These are phyloP conservation scores for Drosophila paramelanica DNA, from an alignment of 2,888 invertebrate genomes.

Conservation along the genomic window DNA sequence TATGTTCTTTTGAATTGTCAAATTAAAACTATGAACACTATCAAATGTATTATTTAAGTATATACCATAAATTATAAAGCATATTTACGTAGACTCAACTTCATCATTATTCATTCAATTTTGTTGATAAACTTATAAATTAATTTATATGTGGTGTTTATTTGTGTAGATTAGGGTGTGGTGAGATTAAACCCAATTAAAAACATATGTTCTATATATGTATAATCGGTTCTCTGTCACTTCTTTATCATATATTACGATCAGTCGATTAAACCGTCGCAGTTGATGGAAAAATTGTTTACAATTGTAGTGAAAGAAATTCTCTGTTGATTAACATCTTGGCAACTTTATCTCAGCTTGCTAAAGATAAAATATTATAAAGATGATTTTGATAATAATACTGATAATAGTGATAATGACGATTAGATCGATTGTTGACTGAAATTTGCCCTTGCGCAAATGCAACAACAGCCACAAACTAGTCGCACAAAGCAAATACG, in stretches of 20 bases:
- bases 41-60: no score
- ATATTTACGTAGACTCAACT: no score
- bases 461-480: not conserved
- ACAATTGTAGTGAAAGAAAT: not conserved
- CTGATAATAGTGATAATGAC: not conserved
- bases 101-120: no score
- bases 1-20: no score
- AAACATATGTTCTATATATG: not conserved
- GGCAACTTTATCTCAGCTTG: not conserved
- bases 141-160: not conserved
- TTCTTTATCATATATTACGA: no score
- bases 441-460: constrained; percentile 17
- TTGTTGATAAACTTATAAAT: no score
- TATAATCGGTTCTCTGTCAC: no score
- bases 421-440: constrained; percentile 1
- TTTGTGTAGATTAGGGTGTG: not conserved
- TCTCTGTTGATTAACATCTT: no score
- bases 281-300: no score
- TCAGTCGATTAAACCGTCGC: no score
- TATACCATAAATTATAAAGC: no score
- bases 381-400: not conserved
- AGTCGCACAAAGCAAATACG: constrained; percentile 1
- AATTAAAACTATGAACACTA: no score
- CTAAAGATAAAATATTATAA: not conserved
- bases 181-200: not conserved